Percentiles rank a stretch among this genome's conserved stretches.
Conservation (phyloP, 2,113 vertebrate species). For the Pitta sordida region DNA sequence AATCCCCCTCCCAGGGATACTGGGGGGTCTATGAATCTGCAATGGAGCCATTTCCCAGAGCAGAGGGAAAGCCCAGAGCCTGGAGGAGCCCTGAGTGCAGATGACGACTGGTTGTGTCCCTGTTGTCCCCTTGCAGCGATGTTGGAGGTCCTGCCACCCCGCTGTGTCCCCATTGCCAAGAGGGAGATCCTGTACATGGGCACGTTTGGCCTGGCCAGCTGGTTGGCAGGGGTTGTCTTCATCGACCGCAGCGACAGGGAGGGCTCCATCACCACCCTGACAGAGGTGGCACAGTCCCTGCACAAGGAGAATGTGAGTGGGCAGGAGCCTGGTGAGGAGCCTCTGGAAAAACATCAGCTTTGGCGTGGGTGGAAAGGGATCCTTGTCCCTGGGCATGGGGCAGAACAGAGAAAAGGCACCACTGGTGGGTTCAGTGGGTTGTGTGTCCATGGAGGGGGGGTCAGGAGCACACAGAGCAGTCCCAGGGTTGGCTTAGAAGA, state of each 20-base stretch:
- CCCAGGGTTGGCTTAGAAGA: background rate
- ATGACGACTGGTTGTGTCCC: background rate
- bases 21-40: background rate
- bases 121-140: constrained; percentile 47
- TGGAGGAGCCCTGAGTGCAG: background rate
- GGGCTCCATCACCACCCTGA: constrained; percentile 69
- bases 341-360: background rate
- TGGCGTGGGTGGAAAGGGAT: background rate
- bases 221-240: constrained; percentile 74
- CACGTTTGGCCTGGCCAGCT: constrained; percentile 73
- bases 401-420: background rate
- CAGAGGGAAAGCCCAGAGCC: background rate
- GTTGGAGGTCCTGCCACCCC: constrained; percentile 69
- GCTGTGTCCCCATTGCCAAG: constrained; percentile 72
- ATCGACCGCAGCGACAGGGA: constrained; percentile 73
- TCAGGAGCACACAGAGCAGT: background rate
- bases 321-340: background rate
- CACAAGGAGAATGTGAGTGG: constrained; percentile 74
- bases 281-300: constrained; percentile 70
- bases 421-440: background rate
- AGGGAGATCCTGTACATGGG: constrained; percentile 76
- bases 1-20: background rate
- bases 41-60: background rate
- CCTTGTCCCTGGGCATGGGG: background rate
- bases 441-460: background rate